Evolutionary conservation across 1,140 invertebrate species (phyloP).

Genomic region (Meloidogyne chitwoodi): DNA sequence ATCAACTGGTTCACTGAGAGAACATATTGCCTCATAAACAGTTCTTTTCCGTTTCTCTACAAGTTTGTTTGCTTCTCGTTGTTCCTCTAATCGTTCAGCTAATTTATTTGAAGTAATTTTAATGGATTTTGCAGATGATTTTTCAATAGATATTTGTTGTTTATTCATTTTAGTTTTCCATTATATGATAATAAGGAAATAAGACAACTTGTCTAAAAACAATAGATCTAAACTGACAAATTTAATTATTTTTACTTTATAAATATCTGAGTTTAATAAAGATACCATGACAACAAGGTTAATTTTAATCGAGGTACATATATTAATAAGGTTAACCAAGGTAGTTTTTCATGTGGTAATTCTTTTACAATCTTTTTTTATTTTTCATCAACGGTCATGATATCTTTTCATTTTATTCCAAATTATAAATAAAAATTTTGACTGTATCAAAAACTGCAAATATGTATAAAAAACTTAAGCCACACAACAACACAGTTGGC

Average conservation of each 20-base stretch:
- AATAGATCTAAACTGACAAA: too few species aligned
- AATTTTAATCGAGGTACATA: too few species aligned
- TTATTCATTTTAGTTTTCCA: neutral
- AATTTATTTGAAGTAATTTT: neutral
- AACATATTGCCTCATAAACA: constrained; percentile 15
- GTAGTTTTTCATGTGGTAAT: too few species aligned
- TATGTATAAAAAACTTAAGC: neutral
- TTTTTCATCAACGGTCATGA: too few species aligned
- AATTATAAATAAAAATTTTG: neutral
- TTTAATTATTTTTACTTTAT: too few species aligned
- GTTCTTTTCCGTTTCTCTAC: neutral
- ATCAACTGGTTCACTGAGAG: constrained; percentile 10
- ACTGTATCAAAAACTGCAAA: too few species aligned
- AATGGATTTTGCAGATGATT: neutral
- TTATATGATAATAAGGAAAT: too few species aligned
- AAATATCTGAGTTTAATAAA: too few species aligned
- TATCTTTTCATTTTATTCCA: too few species aligned
- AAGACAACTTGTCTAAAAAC: too few species aligned
- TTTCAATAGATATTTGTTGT: neutral
- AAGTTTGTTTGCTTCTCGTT: neutral
- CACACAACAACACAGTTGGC: neutral
- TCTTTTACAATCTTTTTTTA: too few species aligned
- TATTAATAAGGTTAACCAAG: too few species aligned
- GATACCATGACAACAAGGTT: neutral
- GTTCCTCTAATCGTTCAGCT: neutral